Evolutionary conservation across 1,140 invertebrate species (phyloP).

Genomic region (Micrasema minimum): DNA sequence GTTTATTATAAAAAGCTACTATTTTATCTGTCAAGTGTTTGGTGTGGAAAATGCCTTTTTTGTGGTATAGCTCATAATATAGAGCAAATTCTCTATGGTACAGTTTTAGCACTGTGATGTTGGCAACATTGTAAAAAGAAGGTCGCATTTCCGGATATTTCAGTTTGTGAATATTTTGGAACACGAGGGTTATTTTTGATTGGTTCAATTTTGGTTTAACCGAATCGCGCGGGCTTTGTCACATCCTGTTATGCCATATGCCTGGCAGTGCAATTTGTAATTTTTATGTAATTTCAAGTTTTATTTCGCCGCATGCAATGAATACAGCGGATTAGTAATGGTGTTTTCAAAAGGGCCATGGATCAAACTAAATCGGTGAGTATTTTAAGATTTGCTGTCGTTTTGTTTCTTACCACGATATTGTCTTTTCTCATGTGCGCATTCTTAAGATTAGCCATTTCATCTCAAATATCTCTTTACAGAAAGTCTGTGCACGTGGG

Average conservation of each 20-base stretch:
- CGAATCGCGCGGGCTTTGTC: conserved; percentile 65
- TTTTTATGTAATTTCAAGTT: conserved; percentile 56
- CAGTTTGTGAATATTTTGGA: conserved; percentile 37
- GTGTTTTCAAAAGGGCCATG: conserved; percentile 66
- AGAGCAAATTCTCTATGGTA: no score
- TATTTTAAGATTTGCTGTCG: conserved; percentile 44
- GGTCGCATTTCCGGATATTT: conserved; percentile 37
- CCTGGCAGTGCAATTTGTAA: conserved; percentile 60
- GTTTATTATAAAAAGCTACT: no score
- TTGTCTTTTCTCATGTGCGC: conserved; percentile 67
- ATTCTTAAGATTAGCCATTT: conserved; percentile 68
- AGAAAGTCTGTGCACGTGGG: conserved; percentile 66
- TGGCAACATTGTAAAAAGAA: conserved; percentile 7
- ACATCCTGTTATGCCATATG: conserved; percentile 65
- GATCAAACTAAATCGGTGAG: conserved; percentile 69
- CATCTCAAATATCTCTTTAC: conserved; percentile 68
- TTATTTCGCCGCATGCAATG: conserved; percentile 61
- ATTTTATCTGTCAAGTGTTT: no score
- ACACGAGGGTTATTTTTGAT: conserved; percentile 39
- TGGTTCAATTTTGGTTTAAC: conserved; percentile 54
- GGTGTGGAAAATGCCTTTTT: background rate
- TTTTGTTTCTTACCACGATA: conserved; percentile 39
- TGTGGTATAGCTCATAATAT: no score
- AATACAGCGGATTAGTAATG: conserved; percentile 65
- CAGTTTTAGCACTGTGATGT: background rate